phyloP scores from a whole-genome alignment of 2,888 invertebrate genomes.

The Apodemia zela region DNA sequence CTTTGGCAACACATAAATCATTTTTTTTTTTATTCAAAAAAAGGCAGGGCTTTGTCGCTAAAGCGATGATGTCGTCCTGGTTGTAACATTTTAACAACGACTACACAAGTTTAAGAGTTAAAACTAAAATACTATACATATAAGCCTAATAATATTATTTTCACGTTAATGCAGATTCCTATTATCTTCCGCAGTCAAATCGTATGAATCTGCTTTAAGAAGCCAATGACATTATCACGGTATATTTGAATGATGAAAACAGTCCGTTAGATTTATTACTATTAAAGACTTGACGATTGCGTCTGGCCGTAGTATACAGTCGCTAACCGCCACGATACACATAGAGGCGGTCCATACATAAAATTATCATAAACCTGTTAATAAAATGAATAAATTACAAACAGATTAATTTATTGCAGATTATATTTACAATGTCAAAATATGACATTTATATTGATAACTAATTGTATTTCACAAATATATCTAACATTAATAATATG shows the following conservation, averaged over 20 bases:
- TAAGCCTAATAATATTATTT: too few relatives aligned
- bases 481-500: conserved; percentile 15
- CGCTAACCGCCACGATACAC: conserved; percentile 37
- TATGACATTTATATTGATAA: conserved; percentile 31
- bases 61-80: too few relatives aligned
- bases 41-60: too few relatives aligned
- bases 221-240: conserved; percentile 9
- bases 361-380: conserved; percentile 69
- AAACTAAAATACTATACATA: too few relatives aligned
- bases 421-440: conserved; percentile 28
- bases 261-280: conserved; percentile 55
- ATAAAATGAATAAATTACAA: conserved; percentile 59
- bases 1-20: neutral
- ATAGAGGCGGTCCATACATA: conserved; percentile 60
- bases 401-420: conserved; percentile 54
- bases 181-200: neutral
- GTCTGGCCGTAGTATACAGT: conserved; percentile 28
- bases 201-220: neutral
- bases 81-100: too few relatives aligned
- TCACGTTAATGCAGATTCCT: neutral
- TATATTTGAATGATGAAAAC: neutral
- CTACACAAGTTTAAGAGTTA: too few relatives aligned
- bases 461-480: conserved; percentile 19
- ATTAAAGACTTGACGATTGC: conserved; percentile 62
- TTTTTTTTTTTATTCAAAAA: too few relatives aligned